These are phyloP conservation scores for Dipodomys spectabilis DNA, from an alignment of 2,113 vertebrate genomes.

Conservation along the genomic window DNA sequence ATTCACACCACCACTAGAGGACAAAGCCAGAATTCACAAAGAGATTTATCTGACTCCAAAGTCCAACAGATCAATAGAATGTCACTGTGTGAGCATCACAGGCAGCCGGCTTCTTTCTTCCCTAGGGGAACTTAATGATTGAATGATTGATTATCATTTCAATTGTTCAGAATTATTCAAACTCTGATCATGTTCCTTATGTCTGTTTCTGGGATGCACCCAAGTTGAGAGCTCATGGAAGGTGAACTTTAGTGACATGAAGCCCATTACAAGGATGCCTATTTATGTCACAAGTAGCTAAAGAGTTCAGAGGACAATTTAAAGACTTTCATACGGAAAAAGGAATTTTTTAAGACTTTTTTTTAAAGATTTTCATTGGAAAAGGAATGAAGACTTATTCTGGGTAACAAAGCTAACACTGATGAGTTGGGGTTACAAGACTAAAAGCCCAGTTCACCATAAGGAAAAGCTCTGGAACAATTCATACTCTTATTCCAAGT, in stretches of 20 bases:
- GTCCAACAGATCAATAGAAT: neutral
- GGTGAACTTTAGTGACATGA: neutral
- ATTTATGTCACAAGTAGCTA: neutral
- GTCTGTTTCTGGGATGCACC: neutral
- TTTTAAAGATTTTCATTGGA: neutral
- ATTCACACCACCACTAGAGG: neutral
- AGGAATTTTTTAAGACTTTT: no score
- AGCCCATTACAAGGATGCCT: neutral
- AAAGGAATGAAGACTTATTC: conserved; percentile 19
- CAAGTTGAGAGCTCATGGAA: neutral
- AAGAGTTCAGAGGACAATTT: neutral
- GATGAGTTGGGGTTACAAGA: neutral
- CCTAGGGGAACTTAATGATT: neutral
- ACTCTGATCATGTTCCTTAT: neutral
- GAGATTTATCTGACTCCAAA: neutral
- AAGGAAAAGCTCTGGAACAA: neutral
- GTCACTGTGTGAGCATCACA: neutral
- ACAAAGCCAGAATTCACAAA: neutral
- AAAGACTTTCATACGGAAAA: neutral
- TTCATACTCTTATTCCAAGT: neutral
- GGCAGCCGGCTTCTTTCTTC: neutral
- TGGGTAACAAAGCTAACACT: neutral
- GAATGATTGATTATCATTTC: neutral
- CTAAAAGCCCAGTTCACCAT: neutral
- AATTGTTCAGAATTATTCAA: neutral